These are phyloP conservation scores for Daubentonia madagascariensis DNA, from an alignment of 2,113 vertebrate species.

Conservation along the genomic window DNA sequence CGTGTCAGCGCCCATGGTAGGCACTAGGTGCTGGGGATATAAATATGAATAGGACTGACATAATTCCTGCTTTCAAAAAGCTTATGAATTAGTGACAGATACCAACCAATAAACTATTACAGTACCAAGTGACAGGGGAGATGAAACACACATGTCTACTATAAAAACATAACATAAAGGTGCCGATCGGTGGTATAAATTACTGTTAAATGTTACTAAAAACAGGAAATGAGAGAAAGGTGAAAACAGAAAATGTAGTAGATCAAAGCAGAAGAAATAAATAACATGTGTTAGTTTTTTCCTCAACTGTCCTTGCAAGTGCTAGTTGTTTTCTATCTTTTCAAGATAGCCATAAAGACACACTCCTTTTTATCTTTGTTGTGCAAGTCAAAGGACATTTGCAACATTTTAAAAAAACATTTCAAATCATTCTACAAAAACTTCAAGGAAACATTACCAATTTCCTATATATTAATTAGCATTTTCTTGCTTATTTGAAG, in stretches of 20 bases:
- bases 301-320: background rate
- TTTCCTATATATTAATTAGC: background rate
- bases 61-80: background rate
- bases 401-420: background rate
- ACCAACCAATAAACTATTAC: background rate
- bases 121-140: background rate
- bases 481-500: slow-evolving; percentile 2
- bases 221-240: background rate
- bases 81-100: background rate
- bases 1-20: background rate
- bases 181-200: background rate
- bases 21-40: fast-evolving
- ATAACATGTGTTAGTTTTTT: background rate
- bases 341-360: background rate
- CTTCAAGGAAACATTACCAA: background rate
- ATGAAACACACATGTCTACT: background rate
- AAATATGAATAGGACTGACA: background rate
- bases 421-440: background rate
- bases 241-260: background rate
- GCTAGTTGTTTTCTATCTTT: background rate
- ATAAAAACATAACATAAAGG: background rate
- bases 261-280: background rate
- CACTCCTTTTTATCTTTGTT: background rate
- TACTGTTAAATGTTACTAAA: background rate
- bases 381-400: background rate